Percentiles rank a stretch among this genome's conserved stretches.
These are phyloP conservation scores for Ptilodon capucinus DNA, from an alignment of 2,888 invertebrate genomes.

Conservation along the genomic window DNA sequence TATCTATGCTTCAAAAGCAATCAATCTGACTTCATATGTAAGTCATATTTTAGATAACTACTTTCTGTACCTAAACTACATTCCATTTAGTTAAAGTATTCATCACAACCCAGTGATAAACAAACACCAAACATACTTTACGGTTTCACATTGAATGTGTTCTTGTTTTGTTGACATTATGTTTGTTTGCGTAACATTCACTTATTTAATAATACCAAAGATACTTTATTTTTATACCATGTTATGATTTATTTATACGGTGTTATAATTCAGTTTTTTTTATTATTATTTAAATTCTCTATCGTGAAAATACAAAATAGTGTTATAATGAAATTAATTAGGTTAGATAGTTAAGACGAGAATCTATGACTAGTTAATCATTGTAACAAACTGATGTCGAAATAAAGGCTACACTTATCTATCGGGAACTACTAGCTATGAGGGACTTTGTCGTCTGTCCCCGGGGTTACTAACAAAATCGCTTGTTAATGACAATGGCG, in stretches of 20 bases:
- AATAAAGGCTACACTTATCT: slow-evolving; percentile 4
- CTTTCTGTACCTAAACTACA: not conserved
- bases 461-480: no score
- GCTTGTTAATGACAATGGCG: no score
- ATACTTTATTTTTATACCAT: slow-evolving; percentile 35
- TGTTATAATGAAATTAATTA: slow-evolving; percentile 27
- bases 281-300: slow-evolving; percentile 4
- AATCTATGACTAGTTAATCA: slow-evolving; percentile 37
- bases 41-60: not conserved
- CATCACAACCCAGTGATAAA: slow-evolving; percentile 27
- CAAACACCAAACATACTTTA: slow-evolving; percentile 21
- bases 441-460: no score
- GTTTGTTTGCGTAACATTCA: slow-evolving; percentile 20
- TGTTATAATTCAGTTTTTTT: not conserved
- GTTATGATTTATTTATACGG: slow-evolving; percentile 13
- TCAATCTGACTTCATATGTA: not conserved
- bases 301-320: slow-evolving; percentile 26
- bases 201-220: slow-evolving; percentile 49
- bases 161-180: slow-evolving; percentile 22
- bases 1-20: slow-evolving; percentile 1
- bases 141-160: slow-evolving; percentile 45
- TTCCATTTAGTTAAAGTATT: slow-evolving; percentile 4
- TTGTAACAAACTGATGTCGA: slow-evolving; percentile 30
- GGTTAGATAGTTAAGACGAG: slow-evolving; percentile 27
- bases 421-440: no score